These are phyloP conservation scores for Nomada ruficornis DNA, from an alignment of 2,888 invertebrate genomes.

Conservation along the genomic window DNA sequence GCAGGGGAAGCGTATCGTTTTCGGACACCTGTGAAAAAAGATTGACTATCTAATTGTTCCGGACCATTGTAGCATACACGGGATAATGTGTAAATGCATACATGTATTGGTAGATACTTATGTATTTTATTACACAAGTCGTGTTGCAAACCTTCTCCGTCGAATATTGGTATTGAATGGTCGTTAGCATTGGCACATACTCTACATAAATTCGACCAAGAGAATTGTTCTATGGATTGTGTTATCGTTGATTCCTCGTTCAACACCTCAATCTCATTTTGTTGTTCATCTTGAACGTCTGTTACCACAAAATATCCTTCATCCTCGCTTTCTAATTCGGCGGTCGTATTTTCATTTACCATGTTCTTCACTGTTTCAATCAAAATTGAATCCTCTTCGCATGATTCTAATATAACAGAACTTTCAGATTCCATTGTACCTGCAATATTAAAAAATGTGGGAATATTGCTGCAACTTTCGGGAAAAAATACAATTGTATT, in stretches of 20 bases:
- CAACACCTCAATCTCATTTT: constrained; percentile 37
- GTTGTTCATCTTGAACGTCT: constrained; percentile 49
- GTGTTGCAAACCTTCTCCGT: constrained; percentile 87
- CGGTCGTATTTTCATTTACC: constrained; percentile 47
- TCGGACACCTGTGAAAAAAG: constrained; percentile 84
- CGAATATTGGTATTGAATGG: constrained; percentile 87
- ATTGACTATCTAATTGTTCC: background rate
- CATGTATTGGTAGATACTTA: constrained; percentile 88
- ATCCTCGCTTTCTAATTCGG: constrained; percentile 63
- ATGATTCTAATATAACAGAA: constrained; percentile 66
- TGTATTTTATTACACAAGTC: constrained; percentile 87
- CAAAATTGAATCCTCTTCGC: constrained; percentile 64
- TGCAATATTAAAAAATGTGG: background rate
- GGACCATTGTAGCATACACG: background rate
- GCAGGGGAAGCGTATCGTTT: constrained; percentile 86
- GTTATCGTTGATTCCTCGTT: constrained; percentile 33
- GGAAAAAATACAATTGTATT: background rate
- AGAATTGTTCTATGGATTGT: constrained; percentile 16
- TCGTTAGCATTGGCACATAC: constrained; percentile 86
- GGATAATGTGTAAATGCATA: constrained; percentile 77
- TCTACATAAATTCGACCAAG: constrained; percentile 84
- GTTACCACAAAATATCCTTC: constrained; percentile 64
- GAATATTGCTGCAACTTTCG: background rate
- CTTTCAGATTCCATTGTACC: constrained; percentile 68
- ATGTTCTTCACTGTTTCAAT: constrained; percentile 69